Conservation (phyloP, 2,113 vertebrate genomes). For the Corythaixoides concolor region DNA sequence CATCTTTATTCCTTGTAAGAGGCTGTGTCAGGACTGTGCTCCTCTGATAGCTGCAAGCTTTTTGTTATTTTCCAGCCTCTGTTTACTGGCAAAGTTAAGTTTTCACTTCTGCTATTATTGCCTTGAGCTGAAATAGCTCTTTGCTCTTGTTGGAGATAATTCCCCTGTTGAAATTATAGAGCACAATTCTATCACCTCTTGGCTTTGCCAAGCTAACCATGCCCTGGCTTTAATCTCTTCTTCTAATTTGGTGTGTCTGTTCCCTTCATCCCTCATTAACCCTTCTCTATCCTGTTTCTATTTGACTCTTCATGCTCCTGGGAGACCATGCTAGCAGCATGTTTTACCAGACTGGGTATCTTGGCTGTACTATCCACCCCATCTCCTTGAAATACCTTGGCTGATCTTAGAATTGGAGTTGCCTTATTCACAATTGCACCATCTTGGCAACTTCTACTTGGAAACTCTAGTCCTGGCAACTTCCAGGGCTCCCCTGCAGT, state of each 20-base stretch:
- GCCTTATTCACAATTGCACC: not conserved
- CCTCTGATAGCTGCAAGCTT: not conserved
- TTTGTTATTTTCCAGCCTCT: conserved; percentile 21
- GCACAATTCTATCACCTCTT: not conserved
- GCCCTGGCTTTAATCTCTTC: conserved; percentile 1
- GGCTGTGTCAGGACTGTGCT: not conserved
- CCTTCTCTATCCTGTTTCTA: not conserved
- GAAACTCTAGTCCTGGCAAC: not conserved
- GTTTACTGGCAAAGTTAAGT: not conserved
- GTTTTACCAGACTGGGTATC: not conserved
- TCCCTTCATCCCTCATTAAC: not conserved
- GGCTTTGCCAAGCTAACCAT: not conserved
- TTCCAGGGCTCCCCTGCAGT: not conserved
- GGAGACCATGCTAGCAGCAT: not conserved
- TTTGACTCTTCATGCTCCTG: not conserved
- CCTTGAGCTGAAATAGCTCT: conserved; percentile 15
- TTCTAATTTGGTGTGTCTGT: conserved; percentile 1
- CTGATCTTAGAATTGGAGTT: not conserved
- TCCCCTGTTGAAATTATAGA: conserved; percentile 9
- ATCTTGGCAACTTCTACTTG: not conserved
- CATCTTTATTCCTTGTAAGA: not conserved
- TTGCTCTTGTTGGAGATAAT: conserved; percentile 4
- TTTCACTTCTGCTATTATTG: conserved; percentile 4
- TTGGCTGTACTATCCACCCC: not conserved
- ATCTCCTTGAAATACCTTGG: not conserved